Conservation (phyloP, 2,888 invertebrate genomes). For the Zelleria hepariella region DNA sequence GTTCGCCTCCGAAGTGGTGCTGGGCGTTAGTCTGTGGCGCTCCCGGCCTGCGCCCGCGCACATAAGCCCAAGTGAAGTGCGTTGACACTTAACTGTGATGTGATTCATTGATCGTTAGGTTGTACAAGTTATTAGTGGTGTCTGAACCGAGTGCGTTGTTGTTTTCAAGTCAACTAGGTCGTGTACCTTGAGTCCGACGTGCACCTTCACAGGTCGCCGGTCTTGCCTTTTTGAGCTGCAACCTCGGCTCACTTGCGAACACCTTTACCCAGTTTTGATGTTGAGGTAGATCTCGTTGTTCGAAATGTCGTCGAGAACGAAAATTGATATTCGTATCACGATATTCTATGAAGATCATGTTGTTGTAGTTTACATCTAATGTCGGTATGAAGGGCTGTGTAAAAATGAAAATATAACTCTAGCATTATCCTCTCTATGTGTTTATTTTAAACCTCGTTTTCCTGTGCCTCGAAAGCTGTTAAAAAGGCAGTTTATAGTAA, state of each 20-base stretch:
- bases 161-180: slow-evolving; percentile 36
- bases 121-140: slow-evolving; percentile 38
- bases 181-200: slow-evolving; percentile 60
- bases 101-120: slow-evolving; percentile 57
- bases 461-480: background rate
- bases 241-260: slow-evolving; percentile 53
- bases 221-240: slow-evolving; percentile 58
- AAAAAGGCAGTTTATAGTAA: too few species aligned
- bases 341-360: slow-evolving; percentile 77
- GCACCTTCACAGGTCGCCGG: slow-evolving; percentile 49
- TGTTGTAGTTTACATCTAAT: slow-evolving; percentile 75
- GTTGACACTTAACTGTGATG: slow-evolving; percentile 67
- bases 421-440: background rate
- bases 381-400: background rate
- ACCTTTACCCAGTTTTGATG: slow-evolving; percentile 58
- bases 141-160: slow-evolving; percentile 55
- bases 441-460: background rate
- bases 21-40: slow-evolving; percentile 49
- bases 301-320: slow-evolving; percentile 76
- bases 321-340: slow-evolving; percentile 77
- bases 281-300: slow-evolving; percentile 37
- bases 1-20: slow-evolving; percentile 53
- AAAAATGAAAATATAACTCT: slow-evolving; percentile 9
- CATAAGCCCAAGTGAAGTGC: slow-evolving; percentile 51
- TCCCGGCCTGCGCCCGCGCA: slow-evolving; percentile 45